Percentiles rank a stretch among this genome's conserved stretches.
Conservation (phyloP, 2,888 invertebrate genomes). For the Lucinisca nassula region DNA sequence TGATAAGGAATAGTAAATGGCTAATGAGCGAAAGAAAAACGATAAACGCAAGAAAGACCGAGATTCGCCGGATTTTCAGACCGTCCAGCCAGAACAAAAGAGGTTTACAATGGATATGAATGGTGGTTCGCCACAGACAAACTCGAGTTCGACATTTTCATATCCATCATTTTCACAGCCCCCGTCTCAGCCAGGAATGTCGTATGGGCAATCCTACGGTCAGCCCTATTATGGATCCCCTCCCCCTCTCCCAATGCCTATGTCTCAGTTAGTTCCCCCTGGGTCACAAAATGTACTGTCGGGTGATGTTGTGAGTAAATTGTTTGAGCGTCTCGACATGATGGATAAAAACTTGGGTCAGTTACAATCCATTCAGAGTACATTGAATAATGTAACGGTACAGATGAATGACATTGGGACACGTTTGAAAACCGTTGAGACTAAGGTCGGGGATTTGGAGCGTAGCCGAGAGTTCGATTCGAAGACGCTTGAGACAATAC, state of each 20-base stretch:
- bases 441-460: neutral
- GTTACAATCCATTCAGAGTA: neutral
- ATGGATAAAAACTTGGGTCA: constrained; percentile 7
- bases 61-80: neutral
- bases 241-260: neutral
- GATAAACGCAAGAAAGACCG: neutral
- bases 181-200: too few relatives aligned
- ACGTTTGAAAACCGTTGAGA: neutral
- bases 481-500: neutral
- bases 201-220: neutral
- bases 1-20: too few relatives aligned
- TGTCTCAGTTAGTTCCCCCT: too few relatives aligned
- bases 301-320: neutral
- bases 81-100: neutral
- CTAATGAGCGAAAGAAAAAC: too few relatives aligned
- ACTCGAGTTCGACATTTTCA: neutral
- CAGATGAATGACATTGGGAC: neutral
- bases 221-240: neutral
- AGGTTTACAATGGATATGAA: neutral
- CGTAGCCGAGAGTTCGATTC: constrained; percentile 1
- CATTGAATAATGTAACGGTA: neutral
- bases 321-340: neutral
- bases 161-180: too few relatives aligned
- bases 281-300: neutral
- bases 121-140: neutral